Evolutionary conservation across 1,140 invertebrate genomes (phyloP), one percentile per base, ranked within the genome.

Genomic region (Tetramorium parvispinum): DNA sequence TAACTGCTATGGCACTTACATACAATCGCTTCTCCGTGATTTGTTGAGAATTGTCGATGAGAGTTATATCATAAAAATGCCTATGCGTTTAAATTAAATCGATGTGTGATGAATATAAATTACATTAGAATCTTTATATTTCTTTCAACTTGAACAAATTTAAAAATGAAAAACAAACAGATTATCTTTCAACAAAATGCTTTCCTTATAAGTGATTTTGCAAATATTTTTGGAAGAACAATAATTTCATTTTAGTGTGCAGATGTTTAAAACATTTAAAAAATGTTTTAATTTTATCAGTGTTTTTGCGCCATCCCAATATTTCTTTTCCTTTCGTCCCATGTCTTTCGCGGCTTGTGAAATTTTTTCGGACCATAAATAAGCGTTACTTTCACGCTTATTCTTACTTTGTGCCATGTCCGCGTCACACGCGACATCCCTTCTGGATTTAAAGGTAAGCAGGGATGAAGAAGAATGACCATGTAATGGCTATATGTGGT

Each of bases 361-460:
- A 43, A 71, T 71, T 82, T 57, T 81, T 71, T 27, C 16, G 10
- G 51, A 27, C 21, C 63, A 70, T 68, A 81, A 81, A 81, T 55
- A 81, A 81, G 37, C 61, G 32, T 81, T 81, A 70, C 32, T 49
- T 53, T 24, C 78, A 46, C 51, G 32, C 21, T 70, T 82, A 82
- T 46, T 71, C 40, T 82, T 82, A 71, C 51, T 82, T 82, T 82
- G 37, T 71, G 78, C 32, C 78, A 81, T 68, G 63, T 81, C 6
- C 37, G 51, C 18, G 65, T 82, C 40, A 82, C 65, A 32, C 51
- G 65, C 40, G 78, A 82, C 78, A 82, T 71, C 40, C 40, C 37
- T 82, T 71, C 37, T 40, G 37, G 53, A 71, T 82, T 82, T 82
- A 82, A 59, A 70, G 53, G 65, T 57, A 82, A 71, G 16, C 40